Conservation (phyloP, 2,888 invertebrate species). For the Autographa gamma region DNA sequence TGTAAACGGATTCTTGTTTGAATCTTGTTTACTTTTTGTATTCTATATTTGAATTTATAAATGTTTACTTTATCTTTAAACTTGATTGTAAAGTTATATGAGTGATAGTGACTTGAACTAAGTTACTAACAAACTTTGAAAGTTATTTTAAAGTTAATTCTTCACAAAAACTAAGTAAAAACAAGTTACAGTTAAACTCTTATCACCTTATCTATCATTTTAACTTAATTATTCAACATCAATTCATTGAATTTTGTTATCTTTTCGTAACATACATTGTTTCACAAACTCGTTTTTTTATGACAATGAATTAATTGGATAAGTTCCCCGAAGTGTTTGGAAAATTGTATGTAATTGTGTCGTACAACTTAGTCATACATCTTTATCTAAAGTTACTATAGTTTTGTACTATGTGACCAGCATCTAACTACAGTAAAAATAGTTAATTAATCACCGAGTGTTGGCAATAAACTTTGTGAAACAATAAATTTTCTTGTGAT, state of each 20-base stretch:
- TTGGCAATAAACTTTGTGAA: not conserved
- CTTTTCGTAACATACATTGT: constrained; percentile 16
- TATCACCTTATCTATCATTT: not conserved
- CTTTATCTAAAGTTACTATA: not conserved
- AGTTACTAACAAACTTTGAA: constrained; percentile 22
- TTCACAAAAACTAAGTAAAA: not conserved
- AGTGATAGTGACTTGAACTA: not conserved
- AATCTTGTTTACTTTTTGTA: constrained; percentile 15
- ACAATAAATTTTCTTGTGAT: no score
- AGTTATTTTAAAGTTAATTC: constrained; percentile 10
- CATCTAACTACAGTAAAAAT: not conserved
- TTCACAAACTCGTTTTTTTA: not conserved
- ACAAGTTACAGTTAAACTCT: not conserved
- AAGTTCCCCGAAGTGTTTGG: constrained; percentile 2
- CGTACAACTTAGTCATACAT: not conserved
- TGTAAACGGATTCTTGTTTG: constrained; percentile 40
- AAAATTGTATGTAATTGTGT: not conserved
- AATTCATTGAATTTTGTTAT: constrained; percentile 29
- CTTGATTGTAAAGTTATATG: not conserved
- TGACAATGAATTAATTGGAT: constrained; percentile 1
- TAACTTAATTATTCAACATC: not conserved
- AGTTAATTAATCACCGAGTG: not conserved
- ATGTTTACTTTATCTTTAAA: not conserved
- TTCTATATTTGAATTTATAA: not conserved
- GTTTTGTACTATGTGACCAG: not conserved